Evolutionary conservation across 2,113 vertebrate species (phyloP).

Genomic region (Neodontobutis hainanensis): DNA sequence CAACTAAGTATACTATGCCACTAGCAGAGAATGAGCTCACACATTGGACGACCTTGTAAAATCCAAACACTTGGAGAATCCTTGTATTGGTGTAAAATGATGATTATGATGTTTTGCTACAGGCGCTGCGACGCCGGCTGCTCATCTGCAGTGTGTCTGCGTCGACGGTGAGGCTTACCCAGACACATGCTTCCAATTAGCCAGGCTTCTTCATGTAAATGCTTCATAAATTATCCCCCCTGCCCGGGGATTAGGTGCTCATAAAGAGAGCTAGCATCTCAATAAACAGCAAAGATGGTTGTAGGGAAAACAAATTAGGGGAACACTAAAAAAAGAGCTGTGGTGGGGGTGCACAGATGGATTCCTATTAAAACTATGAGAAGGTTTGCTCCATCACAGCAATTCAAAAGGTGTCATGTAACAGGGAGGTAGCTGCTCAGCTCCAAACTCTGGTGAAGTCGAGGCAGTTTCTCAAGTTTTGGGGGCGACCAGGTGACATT

Average conservation of each 20-base stretch:
- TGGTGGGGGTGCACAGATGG: constrained; percentile 10
- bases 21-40: neutral
- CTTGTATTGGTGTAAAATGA: constrained; percentile 29
- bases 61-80: neutral
- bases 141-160: constrained; percentile 89
- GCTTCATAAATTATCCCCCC: constrained; percentile 99
- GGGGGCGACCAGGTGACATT: neutral
- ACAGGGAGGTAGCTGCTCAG: constrained; percentile 14
- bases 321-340: neutral
- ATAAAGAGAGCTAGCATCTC: constrained; percentile 98
- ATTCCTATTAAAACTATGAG: constrained; percentile 5
- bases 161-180: constrained; percentile 86
- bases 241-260: constrained; percentile 95
- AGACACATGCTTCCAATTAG: constrained; percentile 99
- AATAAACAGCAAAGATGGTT: constrained; percentile 67
- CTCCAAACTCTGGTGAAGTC: constrained; percentile 10
- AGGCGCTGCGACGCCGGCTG: constrained; percentile 47
- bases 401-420: constrained; percentile 34
- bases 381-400: constrained; percentile 24
- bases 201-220: constrained; percentile 99
- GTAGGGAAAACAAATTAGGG: constrained; percentile 11
- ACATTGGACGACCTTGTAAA: neutral
- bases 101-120: constrained; percentile 47
- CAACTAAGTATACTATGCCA: neutral
- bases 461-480: constrained; percentile 4